A percentile compares a stretch with the other conserved stretches of the same genome.
phyloP scores from a whole-genome alignment of 1,140 invertebrate genomes.

The Metaphire vulgaris region DNA sequence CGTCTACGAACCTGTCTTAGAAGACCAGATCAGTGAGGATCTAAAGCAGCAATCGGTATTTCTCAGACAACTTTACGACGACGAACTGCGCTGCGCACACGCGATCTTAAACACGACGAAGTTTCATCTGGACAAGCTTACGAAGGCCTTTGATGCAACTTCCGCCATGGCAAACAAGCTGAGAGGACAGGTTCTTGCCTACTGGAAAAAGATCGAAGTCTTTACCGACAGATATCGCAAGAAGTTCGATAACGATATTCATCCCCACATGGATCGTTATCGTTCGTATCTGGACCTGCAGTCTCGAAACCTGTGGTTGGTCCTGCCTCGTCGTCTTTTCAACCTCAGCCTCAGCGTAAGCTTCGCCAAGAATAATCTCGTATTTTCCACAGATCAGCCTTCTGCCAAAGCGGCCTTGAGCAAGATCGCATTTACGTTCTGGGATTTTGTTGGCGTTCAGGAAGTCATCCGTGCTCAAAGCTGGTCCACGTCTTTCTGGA shows the following conservation, averaged over 20 bases:
- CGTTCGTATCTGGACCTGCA: not conserved
- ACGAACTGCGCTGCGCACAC: not conserved
- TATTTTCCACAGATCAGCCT: no score
- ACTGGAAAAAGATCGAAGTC: not conserved
- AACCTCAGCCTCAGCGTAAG: not conserved
- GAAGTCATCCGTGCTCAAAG: not conserved
- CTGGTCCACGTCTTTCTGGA: not conserved
- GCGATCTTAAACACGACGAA: not conserved
- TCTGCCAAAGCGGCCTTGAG: no score
- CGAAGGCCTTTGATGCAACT: not conserved
- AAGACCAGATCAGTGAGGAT: not conserved
- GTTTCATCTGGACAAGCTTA: not conserved
- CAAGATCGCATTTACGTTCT: not conserved
- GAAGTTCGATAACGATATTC: not conserved
- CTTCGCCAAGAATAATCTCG: no score
- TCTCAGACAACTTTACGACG: not conserved
- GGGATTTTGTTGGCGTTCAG: not conserved
- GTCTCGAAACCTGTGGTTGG: not conserved
- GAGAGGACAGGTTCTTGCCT: not conserved
- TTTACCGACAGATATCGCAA: not conserved
- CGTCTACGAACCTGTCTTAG: not conserved
- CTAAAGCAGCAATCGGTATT: not conserved
- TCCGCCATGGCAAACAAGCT: not conserved
- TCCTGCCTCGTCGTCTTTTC: not conserved
- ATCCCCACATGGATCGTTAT: not conserved